phyloP scores from a whole-genome alignment of 2,888 invertebrate species.

The Leptinotarsa peninsularis region DNA sequence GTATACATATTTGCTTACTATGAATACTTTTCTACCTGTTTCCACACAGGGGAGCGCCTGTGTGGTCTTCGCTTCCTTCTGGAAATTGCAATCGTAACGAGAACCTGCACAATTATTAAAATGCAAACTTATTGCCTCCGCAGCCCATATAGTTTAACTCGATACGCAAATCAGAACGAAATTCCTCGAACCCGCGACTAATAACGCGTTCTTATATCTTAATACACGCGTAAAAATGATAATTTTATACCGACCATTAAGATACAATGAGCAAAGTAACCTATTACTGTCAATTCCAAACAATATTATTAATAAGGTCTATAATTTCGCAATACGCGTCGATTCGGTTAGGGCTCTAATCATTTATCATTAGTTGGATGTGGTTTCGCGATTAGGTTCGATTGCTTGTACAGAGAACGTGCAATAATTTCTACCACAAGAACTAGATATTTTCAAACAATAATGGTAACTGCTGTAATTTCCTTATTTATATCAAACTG shows the following conservation, averaged over 20 bases:
- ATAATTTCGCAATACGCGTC: slow-evolving; percentile 39
- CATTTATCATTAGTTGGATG: slow-evolving; percentile 34
- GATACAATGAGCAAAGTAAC: slow-evolving; percentile 33
- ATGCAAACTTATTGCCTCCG: slow-evolving; percentile 21
- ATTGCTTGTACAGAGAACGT: slow-evolving; percentile 1
- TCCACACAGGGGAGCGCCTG: not conserved
- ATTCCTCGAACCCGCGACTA: slow-evolving; percentile 25
- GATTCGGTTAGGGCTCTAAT: slow-evolving; percentile 29
- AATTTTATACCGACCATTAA: slow-evolving; percentile 35
- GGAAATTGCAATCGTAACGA: slow-evolving; percentile 7
- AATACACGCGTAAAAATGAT: slow-evolving; percentile 35
- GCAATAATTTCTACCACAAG: slow-evolving; percentile 6
- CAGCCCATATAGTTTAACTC: slow-evolving; percentile 22
- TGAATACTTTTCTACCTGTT: no score
- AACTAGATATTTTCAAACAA: not conserved
- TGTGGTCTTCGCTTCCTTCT: slow-evolving; percentile 17
- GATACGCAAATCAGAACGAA: slow-evolving; percentile 27
- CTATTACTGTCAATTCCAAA: slow-evolving; percentile 38
- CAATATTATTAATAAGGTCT: slow-evolving; percentile 39
- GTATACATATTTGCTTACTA: no score
- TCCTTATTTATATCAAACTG: no score
- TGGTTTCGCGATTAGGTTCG: slow-evolving; percentile 12
- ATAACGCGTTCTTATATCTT: slow-evolving; percentile 30
- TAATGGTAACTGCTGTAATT: no score
- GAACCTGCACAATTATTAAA: slow-evolving; percentile 25